phyloP scores from a whole-genome alignment of 1,140 invertebrate genomes.

The Bursaphelenchus mucronatus region DNA sequence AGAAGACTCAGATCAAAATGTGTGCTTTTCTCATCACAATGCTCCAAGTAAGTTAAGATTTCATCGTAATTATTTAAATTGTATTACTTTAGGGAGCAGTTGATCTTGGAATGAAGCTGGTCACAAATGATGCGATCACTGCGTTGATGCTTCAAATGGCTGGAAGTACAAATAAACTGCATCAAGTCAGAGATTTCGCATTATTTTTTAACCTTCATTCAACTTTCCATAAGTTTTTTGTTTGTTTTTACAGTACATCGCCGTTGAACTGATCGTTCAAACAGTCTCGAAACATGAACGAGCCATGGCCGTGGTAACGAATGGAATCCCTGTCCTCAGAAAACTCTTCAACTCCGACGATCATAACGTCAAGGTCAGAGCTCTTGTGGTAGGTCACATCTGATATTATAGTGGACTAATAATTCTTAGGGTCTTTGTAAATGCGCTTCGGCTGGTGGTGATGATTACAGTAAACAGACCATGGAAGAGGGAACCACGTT shows the following conservation, averaged over 20 bases:
- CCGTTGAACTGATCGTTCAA: conserved; percentile 59
- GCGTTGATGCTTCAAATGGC: conserved; percentile 97
- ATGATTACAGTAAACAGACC: conserved; percentile 83
- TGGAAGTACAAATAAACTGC: conserved; percentile 70
- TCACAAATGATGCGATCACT: conserved; percentile 84
- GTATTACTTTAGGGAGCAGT: conserved; percentile 71
- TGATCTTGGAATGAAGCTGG: conserved; percentile 85
- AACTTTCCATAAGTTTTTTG: conserved; percentile 17
- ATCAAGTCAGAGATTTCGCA: conserved; percentile 34
- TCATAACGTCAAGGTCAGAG: conserved; percentile 74
- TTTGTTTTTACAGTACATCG: conserved; percentile 36
- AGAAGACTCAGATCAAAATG: conserved; percentile 66
- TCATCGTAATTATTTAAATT: conserved; percentile 4
- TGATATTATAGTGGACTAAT: conserved; percentile 22
- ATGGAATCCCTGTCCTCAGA: conserved; percentile 89
- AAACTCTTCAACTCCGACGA: conserved; percentile 84
- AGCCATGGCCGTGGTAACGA: conserved; percentile 79
- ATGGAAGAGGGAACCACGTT: conserved; percentile 88
- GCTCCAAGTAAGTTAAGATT: conserved; percentile 65
- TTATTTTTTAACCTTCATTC: conserved; percentile 13
- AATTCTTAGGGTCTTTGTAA: conserved; percentile 79
- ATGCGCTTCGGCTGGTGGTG: conserved; percentile 88
- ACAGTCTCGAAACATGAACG: conserved; percentile 96
- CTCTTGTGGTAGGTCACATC: conserved; percentile 62
- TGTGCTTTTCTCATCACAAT: conserved; percentile 82